Evolutionary conservation across 2,888 invertebrate species (phyloP), one percentile per base, ranked within the genome.

Genomic region (Volucella inflata): DNA sequence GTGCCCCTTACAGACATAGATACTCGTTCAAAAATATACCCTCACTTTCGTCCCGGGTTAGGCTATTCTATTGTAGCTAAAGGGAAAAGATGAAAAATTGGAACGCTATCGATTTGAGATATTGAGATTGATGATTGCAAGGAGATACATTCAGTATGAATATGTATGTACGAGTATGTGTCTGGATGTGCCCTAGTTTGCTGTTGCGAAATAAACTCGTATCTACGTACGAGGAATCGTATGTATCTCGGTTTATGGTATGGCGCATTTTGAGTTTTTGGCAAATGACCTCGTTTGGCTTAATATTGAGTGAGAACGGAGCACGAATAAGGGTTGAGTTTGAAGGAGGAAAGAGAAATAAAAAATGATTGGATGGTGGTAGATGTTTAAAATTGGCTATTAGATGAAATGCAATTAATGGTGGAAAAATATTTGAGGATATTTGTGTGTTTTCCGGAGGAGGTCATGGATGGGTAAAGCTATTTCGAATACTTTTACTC

Each of bases 111-210:
- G 85, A 81, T 81, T 81, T 81, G 80, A 80, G 71, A 80, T 85
- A 85, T 85, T 85, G 76, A 85, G 80, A 85, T 85, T 80, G 85
- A 85, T 81, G 85, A 85, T 80, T 80, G 80, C 62, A 51, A 50
- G 55, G 75, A 36, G 40, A 21, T 70, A 68, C 53, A 51, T 38
- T 62, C n/a, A 36, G 14, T 30, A 30, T 6, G 6, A 30, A 30
- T 30, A 30, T 30, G 12, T 36, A 44, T 71, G 44, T 48, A 17
- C n/a, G 11, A 46, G 8, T 44, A 8, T 48, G 48, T 55, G 21
- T 21, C 48, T 74, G 16, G 30, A 30, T 44, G 57, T 53, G 65
- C 59, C 59, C 79, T 72, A 72, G 72, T 77, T 55, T 72, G 72
- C 72, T 79, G 76, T 76, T 57, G 36, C 76, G 62, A 60, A 30